Percentiles rank a stretch among this genome's conserved stretches.
Conservation (phyloP, 2,888 invertebrate genomes). For the Mamestra brassicae region DNA sequence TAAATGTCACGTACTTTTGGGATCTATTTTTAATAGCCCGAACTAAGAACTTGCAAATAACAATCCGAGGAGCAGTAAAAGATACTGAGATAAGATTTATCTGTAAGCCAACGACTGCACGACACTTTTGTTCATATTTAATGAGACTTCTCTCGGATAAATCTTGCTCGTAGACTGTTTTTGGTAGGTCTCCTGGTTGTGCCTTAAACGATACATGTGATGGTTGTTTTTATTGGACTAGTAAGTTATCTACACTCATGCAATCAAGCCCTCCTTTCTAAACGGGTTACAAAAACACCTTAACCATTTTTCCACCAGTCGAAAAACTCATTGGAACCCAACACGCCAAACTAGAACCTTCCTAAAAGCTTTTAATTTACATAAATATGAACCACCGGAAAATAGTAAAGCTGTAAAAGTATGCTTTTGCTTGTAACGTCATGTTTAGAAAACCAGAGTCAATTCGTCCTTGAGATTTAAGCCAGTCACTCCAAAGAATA, state of each 20-base stretch:
- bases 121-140: constrained; percentile 7
- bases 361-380: constrained; percentile 38
- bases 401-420: constrained; percentile 1
- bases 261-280: neutral
- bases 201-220: neutral
- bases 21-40: constrained; percentile 44
- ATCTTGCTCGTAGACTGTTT: neutral
- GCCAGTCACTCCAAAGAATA: constrained; percentile 43
- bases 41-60: constrained; percentile 40
- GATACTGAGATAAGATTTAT: constrained; percentile 37
- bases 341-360: constrained; percentile 9
- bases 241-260: neutral
- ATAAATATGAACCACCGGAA: constrained; percentile 21
- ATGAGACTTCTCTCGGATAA: neutral
- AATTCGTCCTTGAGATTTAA: constrained; percentile 37
- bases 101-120: neutral
- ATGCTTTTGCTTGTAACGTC: constrained; percentile 19
- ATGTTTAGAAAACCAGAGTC: constrained; percentile 38
- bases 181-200: neutral
- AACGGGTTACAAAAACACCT: neutral
- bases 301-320: neutral
- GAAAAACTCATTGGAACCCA: neutral
- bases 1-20: constrained; percentile 36
- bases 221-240: neutral
- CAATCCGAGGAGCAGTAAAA: constrained; percentile 2